Evolutionary conservation across 2,888 invertebrate species (phyloP).

Genomic region (Drosophila differens): DNA sequence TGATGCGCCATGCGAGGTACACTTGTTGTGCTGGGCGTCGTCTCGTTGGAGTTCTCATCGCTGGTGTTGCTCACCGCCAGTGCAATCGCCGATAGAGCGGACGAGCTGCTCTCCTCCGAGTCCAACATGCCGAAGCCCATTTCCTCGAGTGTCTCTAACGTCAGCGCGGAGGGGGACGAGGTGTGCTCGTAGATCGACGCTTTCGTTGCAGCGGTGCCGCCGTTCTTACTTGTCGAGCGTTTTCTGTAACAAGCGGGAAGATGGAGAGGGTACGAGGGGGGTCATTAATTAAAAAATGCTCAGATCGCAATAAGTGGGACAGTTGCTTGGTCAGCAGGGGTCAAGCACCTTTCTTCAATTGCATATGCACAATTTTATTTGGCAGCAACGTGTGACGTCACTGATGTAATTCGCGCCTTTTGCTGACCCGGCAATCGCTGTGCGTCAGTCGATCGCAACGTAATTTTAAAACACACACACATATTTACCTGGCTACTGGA

Average conservation of each 20-base stretch:
- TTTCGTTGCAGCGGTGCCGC: constrained; percentile 62
- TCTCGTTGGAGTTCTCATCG: constrained; percentile 84
- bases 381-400: constrained; percentile 56
- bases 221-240: constrained; percentile 71
- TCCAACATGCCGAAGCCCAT: constrained; percentile 88
- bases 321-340: constrained; percentile 63
- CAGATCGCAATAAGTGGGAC: constrained; percentile 22
- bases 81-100: constrained; percentile 75
- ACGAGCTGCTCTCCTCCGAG: constrained; percentile 86
- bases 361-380: constrained; percentile 42
- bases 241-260: constrained; percentile 66
- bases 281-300: constrained; percentile 43
- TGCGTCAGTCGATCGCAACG: background rate
- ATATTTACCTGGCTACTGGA: constrained; percentile 81
- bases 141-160: constrained; percentile 84
- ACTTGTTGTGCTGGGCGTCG: constrained; percentile 75
- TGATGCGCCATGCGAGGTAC: constrained; percentile 79
- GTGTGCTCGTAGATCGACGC: constrained; percentile 64
- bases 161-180: constrained; percentile 70
- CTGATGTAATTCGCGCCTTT: constrained; percentile 60
- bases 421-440: constrained; percentile 23
- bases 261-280: background rate
- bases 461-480: background rate
- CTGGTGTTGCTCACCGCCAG: constrained; percentile 72
- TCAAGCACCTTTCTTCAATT: constrained; percentile 71